Conservation (phyloP, 2,888 invertebrate species). For the Patella depressa region DNA sequence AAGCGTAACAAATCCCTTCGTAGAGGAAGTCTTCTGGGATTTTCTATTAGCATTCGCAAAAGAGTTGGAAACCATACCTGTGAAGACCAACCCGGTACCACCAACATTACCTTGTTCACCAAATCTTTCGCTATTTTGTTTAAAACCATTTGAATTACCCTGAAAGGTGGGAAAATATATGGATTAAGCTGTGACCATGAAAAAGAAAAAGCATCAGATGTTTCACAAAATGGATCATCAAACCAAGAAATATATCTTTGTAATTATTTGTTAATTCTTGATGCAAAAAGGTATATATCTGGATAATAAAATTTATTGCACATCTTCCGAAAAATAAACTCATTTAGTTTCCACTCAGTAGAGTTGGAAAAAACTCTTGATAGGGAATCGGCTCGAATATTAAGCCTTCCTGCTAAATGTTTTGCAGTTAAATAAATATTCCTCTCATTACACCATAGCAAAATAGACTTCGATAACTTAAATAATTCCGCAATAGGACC, state of each 20-base stretch:
- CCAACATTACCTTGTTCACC: constrained; percentile 24
- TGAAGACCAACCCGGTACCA: constrained; percentile 30
- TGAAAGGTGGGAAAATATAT: not conserved
- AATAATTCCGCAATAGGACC: too few relatives aligned
- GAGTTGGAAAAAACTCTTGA: constrained; percentile 24
- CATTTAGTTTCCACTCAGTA: constrained; percentile 33
- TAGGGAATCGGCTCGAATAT: constrained; percentile 28
- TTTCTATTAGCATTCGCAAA: not conserved
- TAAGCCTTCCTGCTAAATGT: constrained; percentile 21
- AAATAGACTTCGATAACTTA: constrained; percentile 14
- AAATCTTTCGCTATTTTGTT: constrained; percentile 25
- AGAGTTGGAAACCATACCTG: constrained; percentile 35
- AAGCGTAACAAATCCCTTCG: not conserved
- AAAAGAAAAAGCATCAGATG: constrained; percentile 27
- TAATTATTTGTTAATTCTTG: constrained; percentile 27
- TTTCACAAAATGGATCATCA: constrained; percentile 24
- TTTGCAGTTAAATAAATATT: constrained; percentile 30
- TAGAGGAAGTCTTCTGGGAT: not conserved
- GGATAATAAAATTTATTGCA: too few relatives aligned
- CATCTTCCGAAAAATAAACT: constrained; percentile 22
- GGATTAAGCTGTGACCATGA: constrained; percentile 26
- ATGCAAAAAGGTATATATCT: constrained; percentile 35
- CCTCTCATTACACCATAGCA: constrained; percentile 28
- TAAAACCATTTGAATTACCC: constrained; percentile 14
- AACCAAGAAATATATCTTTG: constrained; percentile 21